Evolutionary conservation across 2,797 vertebrate genomes (phyloP), one percentile per base, ranked within the genome.

Genomic region (Aeoliscus strigatus): DNA sequence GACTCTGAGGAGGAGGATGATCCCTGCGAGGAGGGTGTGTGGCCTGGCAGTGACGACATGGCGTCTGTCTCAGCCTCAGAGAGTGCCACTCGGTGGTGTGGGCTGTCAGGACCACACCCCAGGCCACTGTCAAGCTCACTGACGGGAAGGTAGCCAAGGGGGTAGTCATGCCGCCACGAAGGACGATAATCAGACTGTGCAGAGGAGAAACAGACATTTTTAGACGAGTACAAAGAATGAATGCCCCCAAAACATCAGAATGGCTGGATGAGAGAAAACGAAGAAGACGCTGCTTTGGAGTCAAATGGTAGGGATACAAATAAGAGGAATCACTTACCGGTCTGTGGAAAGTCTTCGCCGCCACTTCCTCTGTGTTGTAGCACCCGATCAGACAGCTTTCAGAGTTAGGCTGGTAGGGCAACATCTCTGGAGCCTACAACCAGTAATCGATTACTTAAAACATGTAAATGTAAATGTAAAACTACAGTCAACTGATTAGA

Each of bases 341-440:
- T 69, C 65, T 55, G 11, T 56, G 49, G 24, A 81, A 79, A 32
- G 11, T 27, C 10, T 62, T 63, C 0, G 39, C 59, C 32, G 78
- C 71, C 33, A 72, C 31, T 29, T 73, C 62, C 2, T 78, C 80
- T 25, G 63, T 27, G 45, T 52, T 71, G 46, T 81, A 86, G 49
- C 82, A 86, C 41, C 77, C 82, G 55, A 85, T 71, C 55, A 87
- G 77, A 49, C 82, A 87, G 47, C 75, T 80, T 46, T 81, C 80
- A 24, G 79, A 79, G 56, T 77, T 85, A 0, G 79, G 80, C 54
- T 80, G 75, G 54, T 74, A 79, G 17, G 70, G 58, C 38, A 73
- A 10, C 71, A 79, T 65, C 5, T 72, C 78, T 5, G 63, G 57
- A 36, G 44, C 65, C 84, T 87, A n/a, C n/a, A n/a, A n/a, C n/a